These are phyloP conservation scores for Drosophila monieri DNA, from an alignment of 2,888 invertebrate species.

Conservation along the genomic window DNA sequence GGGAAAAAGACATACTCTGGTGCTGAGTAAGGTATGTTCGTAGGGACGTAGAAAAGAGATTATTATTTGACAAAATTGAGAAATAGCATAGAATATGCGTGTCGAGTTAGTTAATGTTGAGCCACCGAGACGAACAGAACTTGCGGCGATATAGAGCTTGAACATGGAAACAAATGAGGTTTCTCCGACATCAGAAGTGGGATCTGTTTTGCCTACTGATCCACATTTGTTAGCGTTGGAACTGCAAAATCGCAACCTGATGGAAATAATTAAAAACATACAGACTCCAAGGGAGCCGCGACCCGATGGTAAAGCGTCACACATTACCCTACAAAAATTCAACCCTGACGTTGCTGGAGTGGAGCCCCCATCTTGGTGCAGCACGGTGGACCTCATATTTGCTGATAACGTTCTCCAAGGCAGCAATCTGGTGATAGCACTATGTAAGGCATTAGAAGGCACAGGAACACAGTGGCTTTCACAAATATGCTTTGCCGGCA, in stretches of 20 bases:
- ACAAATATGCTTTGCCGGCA: constrained; percentile 21
- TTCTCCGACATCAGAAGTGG: too few species aligned
- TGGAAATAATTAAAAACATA: constrained; percentile 20
- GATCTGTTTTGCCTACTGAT: not conserved
- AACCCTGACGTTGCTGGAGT: constrained; percentile 3
- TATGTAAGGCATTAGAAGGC: constrained; percentile 25
- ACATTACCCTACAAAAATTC: constrained; percentile 1
- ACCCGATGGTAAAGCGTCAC: not conserved
- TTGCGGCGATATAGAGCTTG: not conserved
- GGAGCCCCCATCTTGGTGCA: constrained; percentile 27
- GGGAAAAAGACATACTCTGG: too few species aligned
- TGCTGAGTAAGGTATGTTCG: too few species aligned
- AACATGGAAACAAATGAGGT: not conserved
- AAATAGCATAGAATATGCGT: too few species aligned
- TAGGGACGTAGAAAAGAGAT: too few species aligned
- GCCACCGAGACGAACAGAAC: not conserved
- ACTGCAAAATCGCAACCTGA: constrained; percentile 22
- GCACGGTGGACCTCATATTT: constrained; percentile 20
- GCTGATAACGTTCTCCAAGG: constrained; percentile 11
- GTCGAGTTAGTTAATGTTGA: too few species aligned
- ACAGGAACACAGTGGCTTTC: constrained; percentile 21
- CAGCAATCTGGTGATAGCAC: constrained; percentile 26
- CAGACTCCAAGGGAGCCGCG: constrained; percentile 1
- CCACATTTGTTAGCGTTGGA: constrained; percentile 7
- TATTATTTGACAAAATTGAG: too few species aligned